These are phyloP conservation scores for Nothocercus julius DNA, from an alignment of 2,113 vertebrate genomes.

Conservation along the genomic window DNA sequence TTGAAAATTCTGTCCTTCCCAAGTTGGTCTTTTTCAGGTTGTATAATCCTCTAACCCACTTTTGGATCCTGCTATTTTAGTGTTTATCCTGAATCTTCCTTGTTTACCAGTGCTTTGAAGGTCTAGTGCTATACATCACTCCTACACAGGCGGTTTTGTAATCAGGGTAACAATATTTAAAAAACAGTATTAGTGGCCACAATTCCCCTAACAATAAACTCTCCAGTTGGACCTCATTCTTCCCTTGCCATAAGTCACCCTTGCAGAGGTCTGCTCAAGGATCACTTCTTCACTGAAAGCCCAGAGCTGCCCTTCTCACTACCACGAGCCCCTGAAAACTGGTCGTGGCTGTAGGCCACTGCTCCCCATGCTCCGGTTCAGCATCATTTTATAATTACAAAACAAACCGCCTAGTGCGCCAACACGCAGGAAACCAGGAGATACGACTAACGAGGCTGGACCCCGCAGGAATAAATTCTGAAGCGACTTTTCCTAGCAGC, in stretches of 20 bases:
- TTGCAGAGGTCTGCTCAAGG: background rate
- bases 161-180: slow-evolving; percentile 32
- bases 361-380: background rate
- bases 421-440: background rate
- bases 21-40: slow-evolving; percentile 12
- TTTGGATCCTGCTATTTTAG: slow-evolving; percentile 33
- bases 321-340: background rate
- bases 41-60: slow-evolving; percentile 52
- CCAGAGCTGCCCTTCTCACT: background rate
- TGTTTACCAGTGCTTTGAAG: slow-evolving; percentile 61
- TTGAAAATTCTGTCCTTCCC: background rate
- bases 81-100: slow-evolving; percentile 59
- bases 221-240: background rate
- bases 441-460: background rate
- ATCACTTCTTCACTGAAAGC: background rate
- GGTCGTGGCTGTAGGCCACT: background rate
- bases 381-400: background rate
- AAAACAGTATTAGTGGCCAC: slow-evolving; percentile 12
- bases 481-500: background rate
- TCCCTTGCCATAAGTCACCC: background rate
- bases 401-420: background rate
- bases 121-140: slow-evolving; percentile 48
- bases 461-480: background rate
- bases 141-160: slow-evolving; percentile 52
- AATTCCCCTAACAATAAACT: slow-evolving; percentile 36